These are phyloP conservation scores for Rhinoptilus africanus DNA, from an alignment of 2,113 vertebrate species.

Conservation along the genomic window DNA sequence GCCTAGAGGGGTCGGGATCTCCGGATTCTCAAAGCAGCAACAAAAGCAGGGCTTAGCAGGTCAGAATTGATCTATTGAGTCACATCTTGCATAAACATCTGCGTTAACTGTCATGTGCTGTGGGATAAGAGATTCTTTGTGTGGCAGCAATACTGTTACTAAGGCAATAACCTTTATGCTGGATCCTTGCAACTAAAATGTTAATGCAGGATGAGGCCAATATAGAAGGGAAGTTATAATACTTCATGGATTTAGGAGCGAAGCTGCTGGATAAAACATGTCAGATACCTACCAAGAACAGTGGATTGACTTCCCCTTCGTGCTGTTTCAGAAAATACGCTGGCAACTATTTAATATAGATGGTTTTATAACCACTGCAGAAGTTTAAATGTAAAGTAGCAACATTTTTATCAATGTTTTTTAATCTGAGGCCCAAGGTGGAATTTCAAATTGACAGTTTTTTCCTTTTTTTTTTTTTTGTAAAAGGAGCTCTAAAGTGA, in stretches of 20 bases:
- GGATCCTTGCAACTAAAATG: neutral
- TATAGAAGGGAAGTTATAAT: neutral
- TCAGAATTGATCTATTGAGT: slow-evolving; percentile 58
- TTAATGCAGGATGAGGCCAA: neutral
- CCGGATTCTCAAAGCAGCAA: neutral
- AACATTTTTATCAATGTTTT: neutral
- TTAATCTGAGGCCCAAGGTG: neutral
- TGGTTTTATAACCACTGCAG: neutral
- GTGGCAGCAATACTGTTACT: neutral
- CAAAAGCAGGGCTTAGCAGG: slow-evolving; percentile 12
- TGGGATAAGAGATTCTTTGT: slow-evolving; percentile 67
- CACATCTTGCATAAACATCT: slow-evolving; percentile 57
- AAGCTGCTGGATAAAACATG: neutral
- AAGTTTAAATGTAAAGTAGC: neutral
- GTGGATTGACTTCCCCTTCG: neutral
- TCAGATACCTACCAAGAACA: neutral
- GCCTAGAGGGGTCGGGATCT: neutral
- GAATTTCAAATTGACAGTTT: neutral
- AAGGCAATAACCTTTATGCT: slow-evolving; percentile 14
- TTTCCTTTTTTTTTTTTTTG: too few relatives aligned
- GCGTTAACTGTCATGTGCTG: slow-evolving; percentile 63
- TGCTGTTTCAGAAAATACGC: neutral
- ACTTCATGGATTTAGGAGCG: neutral
- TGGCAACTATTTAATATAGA: neutral
- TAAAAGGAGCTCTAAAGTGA: neutral